Percentiles rank a stretch among this genome's conserved stretches.
Conservation (phyloP, 2,797 vertebrate species). For the Numenius phaeopus region DNA sequence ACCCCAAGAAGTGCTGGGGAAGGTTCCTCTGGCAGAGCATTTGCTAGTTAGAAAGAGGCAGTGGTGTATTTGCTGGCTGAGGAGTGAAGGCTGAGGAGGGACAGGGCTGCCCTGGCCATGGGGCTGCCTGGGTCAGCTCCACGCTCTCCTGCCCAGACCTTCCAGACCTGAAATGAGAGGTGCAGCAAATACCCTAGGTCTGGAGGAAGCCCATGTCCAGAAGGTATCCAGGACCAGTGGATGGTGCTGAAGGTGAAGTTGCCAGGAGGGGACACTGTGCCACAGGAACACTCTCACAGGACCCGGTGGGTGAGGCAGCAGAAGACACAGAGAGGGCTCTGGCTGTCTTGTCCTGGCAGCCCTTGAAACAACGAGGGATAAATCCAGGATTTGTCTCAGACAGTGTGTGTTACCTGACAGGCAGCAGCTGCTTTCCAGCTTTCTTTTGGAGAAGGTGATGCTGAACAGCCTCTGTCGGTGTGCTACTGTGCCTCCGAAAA, state of each 20-base stretch:
- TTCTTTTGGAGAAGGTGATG: background rate
- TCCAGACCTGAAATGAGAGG: background rate
- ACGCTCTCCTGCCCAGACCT: background rate
- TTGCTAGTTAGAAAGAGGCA: background rate
- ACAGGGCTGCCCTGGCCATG: fast-evolving
- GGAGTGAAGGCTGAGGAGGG: background rate
- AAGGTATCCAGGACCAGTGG: background rate
- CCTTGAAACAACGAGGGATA: background rate
- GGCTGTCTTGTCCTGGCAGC: background rate
- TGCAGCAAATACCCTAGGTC: fast-evolving
- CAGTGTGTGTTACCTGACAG: background rate
- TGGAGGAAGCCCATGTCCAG: background rate
- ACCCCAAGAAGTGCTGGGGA: background rate
- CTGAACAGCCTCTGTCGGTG: background rate
- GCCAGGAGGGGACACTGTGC: background rate
- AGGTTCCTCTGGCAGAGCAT: background rate
- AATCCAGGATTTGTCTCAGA: background rate
- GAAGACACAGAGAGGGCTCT: background rate
- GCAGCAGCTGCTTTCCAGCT: background rate
- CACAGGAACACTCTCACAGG: background rate
- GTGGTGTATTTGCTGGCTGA: background rate
- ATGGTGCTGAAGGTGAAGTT: background rate
- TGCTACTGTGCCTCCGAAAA: background rate
- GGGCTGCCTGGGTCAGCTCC: background rate
- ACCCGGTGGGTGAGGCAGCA: background rate